Evolutionary conservation across 2,797 vertebrate species (phyloP).

Genomic region (Poecilia wingei): DNA sequence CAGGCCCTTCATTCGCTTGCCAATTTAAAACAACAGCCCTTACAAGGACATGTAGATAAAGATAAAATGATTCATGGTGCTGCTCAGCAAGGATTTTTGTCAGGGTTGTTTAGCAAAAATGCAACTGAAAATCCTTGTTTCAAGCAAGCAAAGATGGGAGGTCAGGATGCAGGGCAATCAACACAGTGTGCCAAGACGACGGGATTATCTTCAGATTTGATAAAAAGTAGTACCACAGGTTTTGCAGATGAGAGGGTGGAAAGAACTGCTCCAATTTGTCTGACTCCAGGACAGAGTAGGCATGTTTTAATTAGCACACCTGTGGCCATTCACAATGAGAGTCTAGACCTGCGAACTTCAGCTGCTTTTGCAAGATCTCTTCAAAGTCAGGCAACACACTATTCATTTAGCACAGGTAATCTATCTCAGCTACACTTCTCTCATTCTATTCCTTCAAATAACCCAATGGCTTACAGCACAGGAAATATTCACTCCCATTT

Average conservation of each 20-base stretch:
- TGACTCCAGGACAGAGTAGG: slow-evolving; percentile 70
- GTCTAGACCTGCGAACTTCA: slow-evolving; percentile 82
- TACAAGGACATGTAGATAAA: slow-evolving; percentile 62
- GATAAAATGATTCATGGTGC: slow-evolving; percentile 58
- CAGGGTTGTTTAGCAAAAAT: slow-evolving; percentile 82
- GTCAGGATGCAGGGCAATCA: slow-evolving; percentile 38
- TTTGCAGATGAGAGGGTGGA: slow-evolving; percentile 60
- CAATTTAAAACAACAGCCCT: slow-evolving; percentile 38
- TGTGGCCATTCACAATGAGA: slow-evolving; percentile 64
- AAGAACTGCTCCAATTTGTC: slow-evolving; percentile 56
- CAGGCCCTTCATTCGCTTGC: slow-evolving; percentile 37
- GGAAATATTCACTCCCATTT: slow-evolving; percentile 67
- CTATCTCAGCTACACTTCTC: slow-evolving; percentile 65
- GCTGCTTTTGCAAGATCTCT: slow-evolving; percentile 74
- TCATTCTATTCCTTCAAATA: slow-evolving; percentile 47
- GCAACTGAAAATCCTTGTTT: slow-evolving; percentile 71
- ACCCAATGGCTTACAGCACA: slow-evolving; percentile 65
- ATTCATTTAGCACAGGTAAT: slow-evolving; percentile 71
- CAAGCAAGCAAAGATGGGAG: slow-evolving; percentile 57
- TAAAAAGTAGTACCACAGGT: slow-evolving; percentile 40
- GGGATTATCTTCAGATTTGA: slow-evolving; percentile 31
- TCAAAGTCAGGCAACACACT: slow-evolving; percentile 63
- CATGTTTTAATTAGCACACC: slow-evolving; percentile 53
- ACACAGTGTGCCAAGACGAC: slow-evolving; percentile 22
- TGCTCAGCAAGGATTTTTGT: slow-evolving; percentile 79